These are phyloP conservation scores for Denticeps clupeoides DNA, from an alignment of 2,797 vertebrate species.

Conservation along the genomic window DNA sequence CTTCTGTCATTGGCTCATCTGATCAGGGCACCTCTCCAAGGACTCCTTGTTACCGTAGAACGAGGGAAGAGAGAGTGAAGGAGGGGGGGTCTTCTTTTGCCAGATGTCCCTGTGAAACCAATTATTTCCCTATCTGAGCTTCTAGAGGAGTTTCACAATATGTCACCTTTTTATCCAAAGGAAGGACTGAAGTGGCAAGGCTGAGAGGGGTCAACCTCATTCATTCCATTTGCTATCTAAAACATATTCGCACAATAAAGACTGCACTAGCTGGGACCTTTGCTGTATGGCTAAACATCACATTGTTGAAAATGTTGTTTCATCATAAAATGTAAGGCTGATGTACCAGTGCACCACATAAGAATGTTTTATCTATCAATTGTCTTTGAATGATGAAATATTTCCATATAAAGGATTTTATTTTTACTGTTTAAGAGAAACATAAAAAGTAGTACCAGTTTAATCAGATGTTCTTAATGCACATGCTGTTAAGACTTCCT, in stretches of 20 bases:
- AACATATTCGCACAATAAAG: not conserved
- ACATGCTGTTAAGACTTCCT: too few relatives aligned
- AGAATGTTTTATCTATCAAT: too few relatives aligned
- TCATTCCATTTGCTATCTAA: slow-evolving; percentile 20
- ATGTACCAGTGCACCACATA: too few relatives aligned
- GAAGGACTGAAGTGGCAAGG: slow-evolving; percentile 26
- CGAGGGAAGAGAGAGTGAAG: not conserved
- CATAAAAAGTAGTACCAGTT: too few relatives aligned
- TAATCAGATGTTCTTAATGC: too few relatives aligned
- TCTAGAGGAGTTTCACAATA: slow-evolving; percentile 34
- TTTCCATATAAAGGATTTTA: too few relatives aligned
- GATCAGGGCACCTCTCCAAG: slow-evolving; percentile 31
- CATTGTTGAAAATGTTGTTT: too few relatives aligned
- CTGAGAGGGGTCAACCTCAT: slow-evolving; percentile 27
- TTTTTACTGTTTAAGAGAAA: too few relatives aligned
- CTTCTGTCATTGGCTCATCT: slow-evolving; percentile 24
- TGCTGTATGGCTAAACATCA: too few relatives aligned
- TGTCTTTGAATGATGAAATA: too few relatives aligned
- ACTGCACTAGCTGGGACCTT: not conserved
- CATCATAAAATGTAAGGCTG: too few relatives aligned
- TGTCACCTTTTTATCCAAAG: slow-evolving; percentile 47
- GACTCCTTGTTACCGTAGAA: slow-evolving; percentile 20
- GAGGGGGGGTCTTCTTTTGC: slow-evolving; percentile 20
- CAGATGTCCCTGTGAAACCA: slow-evolving; percentile 58
- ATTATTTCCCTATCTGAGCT: slow-evolving; percentile 51